A percentile compares a stretch with the other conserved stretches of the same genome.
phyloP scores from a whole-genome alignment of 2,113 vertebrate species.

The Heterochromis multidens region DNA sequence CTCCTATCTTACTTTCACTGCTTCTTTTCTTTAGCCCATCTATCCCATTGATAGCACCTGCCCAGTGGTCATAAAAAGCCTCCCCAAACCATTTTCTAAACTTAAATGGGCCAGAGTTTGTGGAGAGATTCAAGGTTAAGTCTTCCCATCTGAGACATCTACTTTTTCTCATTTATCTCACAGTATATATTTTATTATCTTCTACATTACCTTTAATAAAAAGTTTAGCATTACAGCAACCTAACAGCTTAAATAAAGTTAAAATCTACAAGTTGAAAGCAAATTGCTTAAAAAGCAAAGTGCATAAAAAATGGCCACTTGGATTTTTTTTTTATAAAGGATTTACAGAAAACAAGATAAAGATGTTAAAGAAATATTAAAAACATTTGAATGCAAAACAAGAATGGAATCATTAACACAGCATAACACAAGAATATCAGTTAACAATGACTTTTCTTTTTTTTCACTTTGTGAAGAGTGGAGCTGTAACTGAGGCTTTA shows the following conservation, averaged over 20 bases:
- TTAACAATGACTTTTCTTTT: background rate
- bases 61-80: constrained; percentile 33
- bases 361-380: background rate
- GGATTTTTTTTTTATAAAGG: background rate
- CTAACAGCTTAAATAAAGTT: background rate
- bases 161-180: constrained; percentile 1
- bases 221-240: background rate
- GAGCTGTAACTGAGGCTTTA: background rate
- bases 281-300: background rate
- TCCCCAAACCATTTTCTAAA: constrained; percentile 24
- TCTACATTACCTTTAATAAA: background rate
- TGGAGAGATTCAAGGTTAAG: constrained; percentile 39
- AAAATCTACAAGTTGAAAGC: background rate
- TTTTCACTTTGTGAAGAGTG: background rate
- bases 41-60: constrained; percentile 36
- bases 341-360: background rate
- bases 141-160: background rate
- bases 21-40: constrained; percentile 32
- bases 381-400: too few species aligned
- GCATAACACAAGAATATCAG: background rate
- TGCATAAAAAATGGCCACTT: background rate
- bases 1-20: constrained; percentile 32
- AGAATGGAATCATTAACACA: background rate
- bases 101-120: constrained; percentile 20
- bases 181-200: background rate